Conservation (phyloP, 1,140 invertebrate genomes). For the Papilio xuthus region DNA sequence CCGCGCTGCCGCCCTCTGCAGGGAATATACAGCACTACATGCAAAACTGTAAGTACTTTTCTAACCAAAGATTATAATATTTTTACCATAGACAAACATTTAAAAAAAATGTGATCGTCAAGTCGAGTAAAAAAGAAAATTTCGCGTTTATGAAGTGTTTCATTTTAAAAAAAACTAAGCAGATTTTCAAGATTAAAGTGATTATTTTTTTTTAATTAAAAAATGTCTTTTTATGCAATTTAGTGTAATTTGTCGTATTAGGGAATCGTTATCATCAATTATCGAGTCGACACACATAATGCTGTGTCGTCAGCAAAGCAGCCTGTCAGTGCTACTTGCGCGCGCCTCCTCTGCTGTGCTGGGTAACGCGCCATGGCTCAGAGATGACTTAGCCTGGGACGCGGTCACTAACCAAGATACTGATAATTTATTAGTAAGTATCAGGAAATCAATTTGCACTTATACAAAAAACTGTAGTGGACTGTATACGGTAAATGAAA, state of each 20-base stretch:
- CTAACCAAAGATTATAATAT: not conserved
- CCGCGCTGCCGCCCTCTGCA: conserved; percentile 60
- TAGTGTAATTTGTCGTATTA: conserved; percentile 35
- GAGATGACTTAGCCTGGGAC: conserved; percentile 59
- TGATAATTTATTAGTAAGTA: conserved; percentile 60
- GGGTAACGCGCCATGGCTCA: conserved; percentile 69
- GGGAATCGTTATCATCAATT: conserved; percentile 55
- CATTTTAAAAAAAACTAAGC: too few relatives aligned
- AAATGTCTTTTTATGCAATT: too few relatives aligned
- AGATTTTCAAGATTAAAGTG: too few relatives aligned
- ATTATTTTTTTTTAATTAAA: too few relatives aligned
- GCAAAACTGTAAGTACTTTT: conserved; percentile 58
- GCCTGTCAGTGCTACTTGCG: conserved; percentile 56
- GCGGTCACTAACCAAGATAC: conserved; percentile 39
- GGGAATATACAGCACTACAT: conserved; percentile 58
- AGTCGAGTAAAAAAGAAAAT: too few relatives aligned
- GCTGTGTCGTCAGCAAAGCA: conserved; percentile 61
- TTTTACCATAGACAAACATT: not conserved
- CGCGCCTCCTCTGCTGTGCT: conserved; percentile 62
- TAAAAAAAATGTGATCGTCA: too few relatives aligned
- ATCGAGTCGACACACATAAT: conserved; percentile 60
- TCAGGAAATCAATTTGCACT: too few relatives aligned
- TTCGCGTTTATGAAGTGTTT: too few relatives aligned
- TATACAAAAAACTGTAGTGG: too few relatives aligned
- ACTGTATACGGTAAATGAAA: too few relatives aligned